These are phyloP conservation scores for Mesorhabditis spiculigera DNA, from an alignment of 2,888 invertebrate species.

Conservation along the genomic window DNA sequence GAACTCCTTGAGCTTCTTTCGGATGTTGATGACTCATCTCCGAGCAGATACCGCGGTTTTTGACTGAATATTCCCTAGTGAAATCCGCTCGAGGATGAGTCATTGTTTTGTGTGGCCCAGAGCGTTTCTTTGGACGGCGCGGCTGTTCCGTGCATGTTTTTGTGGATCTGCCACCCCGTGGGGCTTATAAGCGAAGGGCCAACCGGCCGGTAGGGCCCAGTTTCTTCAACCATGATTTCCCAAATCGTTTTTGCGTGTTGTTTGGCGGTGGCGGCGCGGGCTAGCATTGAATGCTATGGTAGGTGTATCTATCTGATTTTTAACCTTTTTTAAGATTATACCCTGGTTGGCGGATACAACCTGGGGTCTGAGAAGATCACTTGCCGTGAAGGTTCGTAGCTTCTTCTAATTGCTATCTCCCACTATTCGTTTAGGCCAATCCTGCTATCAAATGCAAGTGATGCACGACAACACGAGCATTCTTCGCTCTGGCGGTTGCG, in stretches of 20 bases:
- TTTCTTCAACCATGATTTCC: not conserved
- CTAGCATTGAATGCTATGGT: not conserved
- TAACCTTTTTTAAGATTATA: not conserved
- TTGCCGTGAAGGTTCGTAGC: not conserved
- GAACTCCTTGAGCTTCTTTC: too few relatives aligned
- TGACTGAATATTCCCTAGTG: too few relatives aligned
- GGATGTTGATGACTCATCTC: too few relatives aligned
- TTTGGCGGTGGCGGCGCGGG: not conserved
- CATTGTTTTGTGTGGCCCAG: too few relatives aligned
- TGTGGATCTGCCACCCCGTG: too few relatives aligned
- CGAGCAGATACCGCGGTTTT: too few relatives aligned
- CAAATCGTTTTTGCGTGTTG: not conserved
- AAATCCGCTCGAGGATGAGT: too few relatives aligned
- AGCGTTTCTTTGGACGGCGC: too few relatives aligned
- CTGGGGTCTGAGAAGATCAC: not conserved
- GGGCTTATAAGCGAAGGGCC: too few relatives aligned
- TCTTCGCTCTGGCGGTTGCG: not conserved
- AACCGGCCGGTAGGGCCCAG: too few relatives aligned
- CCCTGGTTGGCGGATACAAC: not conserved
- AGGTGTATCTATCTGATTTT: too few relatives aligned
- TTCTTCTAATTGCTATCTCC: not conserved
- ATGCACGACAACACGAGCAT: constrained; percentile 4
- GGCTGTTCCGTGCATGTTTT: too few relatives aligned
- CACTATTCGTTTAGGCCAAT: not conserved
- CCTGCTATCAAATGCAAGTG: not conserved